Percentiles rank a stretch among this genome's conserved stretches.
Evolutionary conservation across 2,888 invertebrate species (phyloP).

Genomic region (Eutolmus rufibarbis): DNA sequence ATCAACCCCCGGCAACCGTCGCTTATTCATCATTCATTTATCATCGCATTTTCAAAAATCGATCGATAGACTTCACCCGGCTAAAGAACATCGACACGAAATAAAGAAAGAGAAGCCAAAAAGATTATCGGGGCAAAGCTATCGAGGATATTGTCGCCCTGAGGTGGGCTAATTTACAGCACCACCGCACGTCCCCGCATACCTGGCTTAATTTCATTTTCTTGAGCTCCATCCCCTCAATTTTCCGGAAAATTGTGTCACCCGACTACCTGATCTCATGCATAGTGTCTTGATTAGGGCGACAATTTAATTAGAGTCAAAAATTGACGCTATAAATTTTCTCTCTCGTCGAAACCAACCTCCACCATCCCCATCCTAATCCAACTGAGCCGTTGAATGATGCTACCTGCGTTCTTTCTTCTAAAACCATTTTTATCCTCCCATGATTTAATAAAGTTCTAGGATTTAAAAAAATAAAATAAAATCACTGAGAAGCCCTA

Average conservation of each 20-base stretch:
- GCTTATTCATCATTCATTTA: slow-evolving; percentile 10
- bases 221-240: not conserved
- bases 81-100: not conserved
- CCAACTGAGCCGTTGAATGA: not conserved
- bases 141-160: not conserved
- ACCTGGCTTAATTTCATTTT: not conserved
- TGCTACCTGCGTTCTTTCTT: not conserved
- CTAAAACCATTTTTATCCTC: not conserved
- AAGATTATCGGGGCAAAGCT: not conserved
- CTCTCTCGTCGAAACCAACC: not conserved
- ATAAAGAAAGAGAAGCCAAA: not conserved
- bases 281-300: not conserved
- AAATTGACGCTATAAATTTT: not conserved
- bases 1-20: not conserved
- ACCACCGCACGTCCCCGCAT: not conserved
- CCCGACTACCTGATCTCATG: not conserved
- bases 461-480: not conserved
- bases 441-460: not conserved
- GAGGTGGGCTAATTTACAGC: not conserved
- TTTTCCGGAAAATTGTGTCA: not conserved
- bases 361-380: not conserved
- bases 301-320: not conserved
- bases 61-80: not conserved
- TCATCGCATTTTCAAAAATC: slow-evolving; percentile 10
- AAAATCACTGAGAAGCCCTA: not conserved